A percentile compares a stretch with the other conserved stretches of the same genome.
phyloP scores from a whole-genome alignment of 1,140 invertebrate genomes.

The Monochamus saltuarius region DNA sequence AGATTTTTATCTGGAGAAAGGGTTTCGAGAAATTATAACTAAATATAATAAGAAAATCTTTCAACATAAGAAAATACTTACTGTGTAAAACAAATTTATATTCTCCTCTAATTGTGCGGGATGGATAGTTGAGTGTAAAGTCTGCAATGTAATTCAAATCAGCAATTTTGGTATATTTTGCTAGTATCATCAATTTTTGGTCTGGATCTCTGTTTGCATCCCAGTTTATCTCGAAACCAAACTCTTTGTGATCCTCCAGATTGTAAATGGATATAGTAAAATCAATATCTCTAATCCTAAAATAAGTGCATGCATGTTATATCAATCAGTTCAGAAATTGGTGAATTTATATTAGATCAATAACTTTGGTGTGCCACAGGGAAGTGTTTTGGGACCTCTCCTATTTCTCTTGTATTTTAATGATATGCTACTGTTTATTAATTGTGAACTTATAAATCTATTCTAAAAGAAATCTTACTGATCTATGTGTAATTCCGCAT shows the following conservation, averaged over 20 bases:
- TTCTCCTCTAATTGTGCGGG: conserved; percentile 65
- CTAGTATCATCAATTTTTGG: conserved; percentile 62
- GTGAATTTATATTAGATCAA: conserved; percentile 7
- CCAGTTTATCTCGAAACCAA: conserved; percentile 74
- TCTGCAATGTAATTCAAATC: conserved; percentile 62
- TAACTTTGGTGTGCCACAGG: conserved; percentile 12
- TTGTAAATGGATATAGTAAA: conserved; percentile 62
- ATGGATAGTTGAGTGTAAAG: conserved; percentile 70
- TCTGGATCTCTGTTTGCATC: conserved; percentile 78
- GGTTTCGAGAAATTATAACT: too few species aligned
- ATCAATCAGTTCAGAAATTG: not conserved
- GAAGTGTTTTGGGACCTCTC: too few species aligned
- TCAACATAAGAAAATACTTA: conserved; percentile 36
- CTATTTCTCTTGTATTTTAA: not conserved
- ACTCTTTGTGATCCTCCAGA: conserved; percentile 59
- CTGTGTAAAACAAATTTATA: conserved; percentile 59
- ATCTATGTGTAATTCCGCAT: conserved; percentile 70
- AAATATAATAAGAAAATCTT: too few species aligned
- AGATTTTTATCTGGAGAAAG: conserved; percentile 32
- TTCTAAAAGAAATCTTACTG: conserved; percentile 57
- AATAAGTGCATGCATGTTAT: conserved; percentile 36
- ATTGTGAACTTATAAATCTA: not conserved
- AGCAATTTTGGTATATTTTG: conserved; percentile 55
- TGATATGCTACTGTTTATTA: not conserved
- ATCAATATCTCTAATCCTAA: conserved; percentile 71